Conservation (phyloP, 2,113 vertebrate genomes). For the Rhinogobius similis region DNA sequence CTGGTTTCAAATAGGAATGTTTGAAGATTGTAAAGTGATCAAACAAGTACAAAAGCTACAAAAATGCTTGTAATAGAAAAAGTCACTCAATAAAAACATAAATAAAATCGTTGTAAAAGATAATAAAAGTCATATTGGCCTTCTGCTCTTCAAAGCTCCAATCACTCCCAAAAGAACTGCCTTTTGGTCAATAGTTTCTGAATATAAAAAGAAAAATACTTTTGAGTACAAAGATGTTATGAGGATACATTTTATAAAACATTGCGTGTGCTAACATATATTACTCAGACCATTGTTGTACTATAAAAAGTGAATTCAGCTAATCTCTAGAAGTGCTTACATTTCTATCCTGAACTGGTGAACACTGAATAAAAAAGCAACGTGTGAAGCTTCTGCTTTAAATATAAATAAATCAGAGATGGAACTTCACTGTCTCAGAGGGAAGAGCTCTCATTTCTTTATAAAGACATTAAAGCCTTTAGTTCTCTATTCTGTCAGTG, state of each 20-base stretch:
- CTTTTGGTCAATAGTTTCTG: constrained; percentile 61
- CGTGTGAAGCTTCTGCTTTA: constrained; percentile 77
- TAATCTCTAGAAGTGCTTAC: constrained; percentile 88
- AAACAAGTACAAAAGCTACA: constrained; percentile 50
- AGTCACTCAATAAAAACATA: constrained; percentile 60
- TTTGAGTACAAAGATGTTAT: constrained; percentile 87
- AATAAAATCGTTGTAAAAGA: constrained; percentile 62
- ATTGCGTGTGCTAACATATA: constrained; percentile 88
- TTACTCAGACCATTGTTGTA: constrained; percentile 87
- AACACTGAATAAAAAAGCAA: constrained; percentile 77
- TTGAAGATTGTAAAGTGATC: constrained; percentile 54
- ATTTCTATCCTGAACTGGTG: constrained; percentile 79
- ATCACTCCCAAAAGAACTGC: constrained; percentile 47
- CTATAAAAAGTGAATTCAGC: constrained; percentile 77
- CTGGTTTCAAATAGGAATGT: constrained; percentile 40
- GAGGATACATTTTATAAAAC: constrained; percentile 84
- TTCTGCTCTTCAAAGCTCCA: constrained; percentile 52
- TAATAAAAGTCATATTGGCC: constrained; percentile 65
- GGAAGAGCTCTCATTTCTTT: constrained; percentile 59
- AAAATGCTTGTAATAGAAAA: constrained; percentile 43
- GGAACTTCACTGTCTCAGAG: constrained; percentile 56
- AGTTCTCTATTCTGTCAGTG: constrained; percentile 26
- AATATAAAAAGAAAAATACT: constrained; percentile 73
- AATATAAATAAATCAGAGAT: constrained; percentile 80
- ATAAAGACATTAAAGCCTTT: constrained; percentile 42